These are phyloP conservation scores for western clawed frog (Xenopus tropicalis) DNA, from an alignment of 2,113 vertebrate species.

Conservation along the genomic window UCB_Xtro_10.0 CM004448.2:111923001-111923500, in stretches of 20 bases:
- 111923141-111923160: constrained; percentile 78
- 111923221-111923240: constrained; percentile 64
- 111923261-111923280: background rate
- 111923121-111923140: constrained; percentile 87
- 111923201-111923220: constrained; percentile 86
- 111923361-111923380: background rate
- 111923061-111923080: constrained; percentile 78
- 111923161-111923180: constrained; percentile 90
- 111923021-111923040: too few relatives aligned
- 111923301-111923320: background rate
- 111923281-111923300: background rate
- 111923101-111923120: constrained; percentile 89
- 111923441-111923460: constrained; percentile 88
- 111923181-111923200: constrained; percentile 96
- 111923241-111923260: background rate
- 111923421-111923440: constrained; percentile 52
- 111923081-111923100: constrained; percentile 75
- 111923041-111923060: too few relatives aligned
- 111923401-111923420: too few relatives aligned
- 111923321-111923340: background rate
- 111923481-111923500: constrained; percentile 72
- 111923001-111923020: too few relatives aligned
- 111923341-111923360: background rate
- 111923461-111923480: constrained; percentile 91
- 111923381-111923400: background rate